Percentiles rank a stretch among this genome's conserved stretches.
These are phyloP conservation scores for Lacanobia oleracea DNA, from an alignment of 2,888 invertebrate species.

Conservation along the genomic window DNA sequence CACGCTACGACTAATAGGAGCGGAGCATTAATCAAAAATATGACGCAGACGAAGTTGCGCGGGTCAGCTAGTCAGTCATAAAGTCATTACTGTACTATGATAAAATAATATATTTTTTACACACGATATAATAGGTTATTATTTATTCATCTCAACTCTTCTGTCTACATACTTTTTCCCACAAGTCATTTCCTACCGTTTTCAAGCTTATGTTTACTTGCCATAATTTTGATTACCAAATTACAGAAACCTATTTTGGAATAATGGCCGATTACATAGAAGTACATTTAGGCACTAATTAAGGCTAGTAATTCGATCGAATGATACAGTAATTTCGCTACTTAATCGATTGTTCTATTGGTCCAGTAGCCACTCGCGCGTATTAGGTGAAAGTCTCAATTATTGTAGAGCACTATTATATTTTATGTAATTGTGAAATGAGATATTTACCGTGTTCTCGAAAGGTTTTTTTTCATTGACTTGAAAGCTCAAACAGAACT, in stretches of 20 bases:
- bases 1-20: too few relatives aligned
- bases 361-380: constrained; percentile 63
- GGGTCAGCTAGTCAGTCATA: neutral
- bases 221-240: constrained; percentile 10
- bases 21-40: too few relatives aligned
- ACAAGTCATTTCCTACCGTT: neutral
- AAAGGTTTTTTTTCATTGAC: neutral
- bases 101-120: neutral
- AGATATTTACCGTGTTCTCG: constrained; percentile 6
- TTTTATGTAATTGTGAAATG: constrained; percentile 36
- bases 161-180: neutral
- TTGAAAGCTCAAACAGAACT: neutral
- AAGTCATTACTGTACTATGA: neutral
- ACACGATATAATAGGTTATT: neutral
- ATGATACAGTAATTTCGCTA: constrained; percentile 37
- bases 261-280: constrained; percentile 31
- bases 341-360: constrained; percentile 45
- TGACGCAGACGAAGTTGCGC: too few relatives aligned
- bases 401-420: constrained; percentile 32
- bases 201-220: neutral
- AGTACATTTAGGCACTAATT: constrained; percentile 54
- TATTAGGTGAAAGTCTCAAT: constrained; percentile 73
- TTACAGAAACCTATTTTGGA: constrained; percentile 25
- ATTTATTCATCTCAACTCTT: neutral
- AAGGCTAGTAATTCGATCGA: constrained; percentile 44